Conservation (phyloP, 2,888 invertebrate species). For the Sminthurides aquaticus region DNA sequence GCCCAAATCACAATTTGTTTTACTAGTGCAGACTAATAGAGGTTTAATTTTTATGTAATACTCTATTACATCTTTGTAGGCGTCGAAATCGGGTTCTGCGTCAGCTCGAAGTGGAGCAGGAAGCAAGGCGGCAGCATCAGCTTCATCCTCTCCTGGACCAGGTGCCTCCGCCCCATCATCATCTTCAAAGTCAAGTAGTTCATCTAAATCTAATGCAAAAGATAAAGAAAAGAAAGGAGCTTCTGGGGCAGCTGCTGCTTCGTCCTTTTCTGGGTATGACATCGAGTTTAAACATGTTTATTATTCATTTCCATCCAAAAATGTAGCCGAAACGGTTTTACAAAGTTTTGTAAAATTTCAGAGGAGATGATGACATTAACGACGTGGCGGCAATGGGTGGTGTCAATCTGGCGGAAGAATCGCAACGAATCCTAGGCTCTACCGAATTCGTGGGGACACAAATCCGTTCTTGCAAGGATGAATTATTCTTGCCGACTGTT, state of each 20-base stretch:
- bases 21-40: neutral
- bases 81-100: constrained; percentile 30
- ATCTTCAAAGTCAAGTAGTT: constrained; percentile 39
- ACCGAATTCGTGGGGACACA: constrained; percentile 84
- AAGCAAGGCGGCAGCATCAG: constrained; percentile 2
- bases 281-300: neutral
- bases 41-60: constrained; percentile 5
- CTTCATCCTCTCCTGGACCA: constrained; percentile 1
- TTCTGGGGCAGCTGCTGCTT: constrained; percentile 46
- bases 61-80: constrained; percentile 27
- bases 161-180: constrained; percentile 23
- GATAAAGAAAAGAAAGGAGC: constrained; percentile 67
- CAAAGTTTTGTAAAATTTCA: constrained; percentile 30
- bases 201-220: constrained; percentile 57
- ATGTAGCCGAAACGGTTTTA: constrained; percentile 1
- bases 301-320: constrained; percentile 1
- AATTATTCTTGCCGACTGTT: constrained; percentile 70
- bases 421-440: constrained; percentile 83
- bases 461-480: constrained; percentile 86
- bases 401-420: constrained; percentile 92
- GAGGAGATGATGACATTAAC: constrained; percentile 92
- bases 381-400: constrained; percentile 99
- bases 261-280: constrained; percentile 52
- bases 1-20: too few relatives aligned
- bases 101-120: constrained; percentile 31